These are phyloP conservation scores for Gallinago jamesoni DNA, from an alignment of 2,113 vertebrate species.

Conservation along the genomic window DNA sequence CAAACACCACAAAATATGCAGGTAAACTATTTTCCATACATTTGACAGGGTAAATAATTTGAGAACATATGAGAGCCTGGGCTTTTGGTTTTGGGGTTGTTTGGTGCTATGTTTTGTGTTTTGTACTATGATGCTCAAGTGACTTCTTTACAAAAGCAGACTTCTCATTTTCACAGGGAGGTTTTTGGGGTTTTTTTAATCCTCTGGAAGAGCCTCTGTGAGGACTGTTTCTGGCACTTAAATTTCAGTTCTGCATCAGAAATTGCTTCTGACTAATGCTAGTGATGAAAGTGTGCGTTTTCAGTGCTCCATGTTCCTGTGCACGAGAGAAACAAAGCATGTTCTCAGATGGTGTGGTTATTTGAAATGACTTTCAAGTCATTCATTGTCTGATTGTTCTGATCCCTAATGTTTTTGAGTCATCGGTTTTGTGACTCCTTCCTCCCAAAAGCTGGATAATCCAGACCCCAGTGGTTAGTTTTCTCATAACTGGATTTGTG, in stretches of 20 bases:
- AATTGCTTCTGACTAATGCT: neutral
- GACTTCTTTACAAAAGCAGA: neutral
- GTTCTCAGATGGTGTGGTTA: neutral
- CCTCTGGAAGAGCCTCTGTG: neutral
- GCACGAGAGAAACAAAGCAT: neutral
- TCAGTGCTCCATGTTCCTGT: neutral
- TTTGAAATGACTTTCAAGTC: neutral
- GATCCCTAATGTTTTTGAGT: neutral
- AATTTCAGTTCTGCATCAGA: neutral
- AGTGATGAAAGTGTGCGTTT: neutral
- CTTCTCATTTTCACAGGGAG: neutral
- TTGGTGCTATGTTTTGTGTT: neutral
- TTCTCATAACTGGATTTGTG: neutral
- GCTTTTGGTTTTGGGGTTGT: neutral
- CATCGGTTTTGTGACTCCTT: neutral
- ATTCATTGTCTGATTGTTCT: neutral
- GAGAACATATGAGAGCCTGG: neutral
- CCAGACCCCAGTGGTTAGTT: neutral
- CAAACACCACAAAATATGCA: conserved; percentile 93
- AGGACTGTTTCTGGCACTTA: neutral
- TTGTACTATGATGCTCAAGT: neutral
- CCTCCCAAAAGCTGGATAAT: neutral
- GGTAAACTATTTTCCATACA: conserved; percentile 75
- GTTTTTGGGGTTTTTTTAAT: neutral
- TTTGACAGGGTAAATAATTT: neutral